These are phyloP conservation scores for Myoxocephalus aenaeus DNA, from an alignment of 2,797 vertebrate genomes.

Conservation along the genomic window DNA sequence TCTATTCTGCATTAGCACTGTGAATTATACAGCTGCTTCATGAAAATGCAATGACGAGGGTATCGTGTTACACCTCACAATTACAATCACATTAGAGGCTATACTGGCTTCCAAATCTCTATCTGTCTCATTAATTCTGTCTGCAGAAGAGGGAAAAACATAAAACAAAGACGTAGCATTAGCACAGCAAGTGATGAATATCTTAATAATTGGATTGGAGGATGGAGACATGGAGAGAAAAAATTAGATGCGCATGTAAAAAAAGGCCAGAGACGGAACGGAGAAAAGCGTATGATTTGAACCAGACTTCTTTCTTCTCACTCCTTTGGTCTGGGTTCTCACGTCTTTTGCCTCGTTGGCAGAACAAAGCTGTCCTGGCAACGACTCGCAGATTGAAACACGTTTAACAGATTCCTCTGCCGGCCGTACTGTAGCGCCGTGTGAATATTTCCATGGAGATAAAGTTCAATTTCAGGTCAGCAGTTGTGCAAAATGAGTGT, in stretches of 20 bases:
- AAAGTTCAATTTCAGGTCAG: conserved; percentile 64
- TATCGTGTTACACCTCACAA: conserved; percentile 3
- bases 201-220: neutral
- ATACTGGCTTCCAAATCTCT: neutral
- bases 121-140: neutral
- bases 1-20: neutral
- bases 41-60: conserved; percentile 8
- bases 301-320: conserved; percentile 35
- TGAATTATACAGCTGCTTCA: neutral
- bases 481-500: conserved; percentile 27
- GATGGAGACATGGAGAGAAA: neutral
- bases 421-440: conserved; percentile 31
- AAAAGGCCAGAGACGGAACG: conserved; percentile 12
- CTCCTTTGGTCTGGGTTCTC: conserved; percentile 36
- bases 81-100: neutral
- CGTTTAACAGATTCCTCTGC: conserved; percentile 46
- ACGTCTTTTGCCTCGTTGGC: conserved; percentile 33
- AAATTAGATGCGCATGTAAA: conserved; percentile 6
- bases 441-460: conserved; percentile 34
- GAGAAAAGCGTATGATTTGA: conserved; percentile 35
- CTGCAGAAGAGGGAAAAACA: conserved; percentile 14
- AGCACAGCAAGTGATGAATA: neutral
- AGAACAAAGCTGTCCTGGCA: too few relatives aligned
- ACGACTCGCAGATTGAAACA: conserved; percentile 50
- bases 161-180: conserved; percentile 13